Percentiles rank a stretch among this genome's conserved stretches.
phyloP scores from a whole-genome alignment of 2,888 invertebrate species.

The Nasonia oneida region DNA sequence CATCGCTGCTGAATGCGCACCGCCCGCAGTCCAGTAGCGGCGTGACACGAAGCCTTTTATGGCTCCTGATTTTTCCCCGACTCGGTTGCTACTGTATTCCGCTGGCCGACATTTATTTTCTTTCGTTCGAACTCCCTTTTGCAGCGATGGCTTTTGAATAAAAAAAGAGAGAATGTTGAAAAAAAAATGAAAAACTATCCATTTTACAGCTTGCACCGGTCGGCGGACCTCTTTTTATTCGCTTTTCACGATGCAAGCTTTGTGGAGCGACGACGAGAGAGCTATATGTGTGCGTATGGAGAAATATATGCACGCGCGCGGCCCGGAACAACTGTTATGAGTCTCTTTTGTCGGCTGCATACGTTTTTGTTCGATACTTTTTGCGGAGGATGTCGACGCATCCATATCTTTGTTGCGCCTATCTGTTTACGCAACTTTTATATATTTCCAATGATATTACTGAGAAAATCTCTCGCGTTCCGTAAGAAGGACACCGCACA shows the following conservation, averaged over 20 bases:
- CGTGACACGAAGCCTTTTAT: constrained; percentile 42
- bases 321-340: constrained; percentile 32
- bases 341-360: constrained; percentile 35
- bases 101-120: constrained; percentile 43
- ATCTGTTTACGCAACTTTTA: constrained; percentile 4
- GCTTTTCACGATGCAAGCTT: constrained; percentile 46
- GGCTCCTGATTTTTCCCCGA: constrained; percentile 49
- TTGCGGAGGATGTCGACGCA: neutral
- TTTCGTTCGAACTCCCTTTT: constrained; percentile 46
- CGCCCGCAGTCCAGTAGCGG: neutral
- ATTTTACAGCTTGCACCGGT: constrained; percentile 40
- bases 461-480: no score
- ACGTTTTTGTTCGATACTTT: constrained; percentile 38
- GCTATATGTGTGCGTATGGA: constrained; percentile 33
- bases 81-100: neutral
- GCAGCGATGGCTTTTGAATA: constrained; percentile 43
- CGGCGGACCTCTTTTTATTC: neutral
- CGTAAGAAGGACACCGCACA: no score
- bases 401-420: neutral
- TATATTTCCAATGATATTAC: neutral
- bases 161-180: constrained; percentile 30
- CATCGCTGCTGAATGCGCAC: neutral
- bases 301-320: constrained; percentile 10
- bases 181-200: constrained; percentile 52
- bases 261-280: constrained; percentile 37